Evolutionary conservation across 2,113 vertebrate species (phyloP).

Genomic region (Bubo blakistoni): DNA sequence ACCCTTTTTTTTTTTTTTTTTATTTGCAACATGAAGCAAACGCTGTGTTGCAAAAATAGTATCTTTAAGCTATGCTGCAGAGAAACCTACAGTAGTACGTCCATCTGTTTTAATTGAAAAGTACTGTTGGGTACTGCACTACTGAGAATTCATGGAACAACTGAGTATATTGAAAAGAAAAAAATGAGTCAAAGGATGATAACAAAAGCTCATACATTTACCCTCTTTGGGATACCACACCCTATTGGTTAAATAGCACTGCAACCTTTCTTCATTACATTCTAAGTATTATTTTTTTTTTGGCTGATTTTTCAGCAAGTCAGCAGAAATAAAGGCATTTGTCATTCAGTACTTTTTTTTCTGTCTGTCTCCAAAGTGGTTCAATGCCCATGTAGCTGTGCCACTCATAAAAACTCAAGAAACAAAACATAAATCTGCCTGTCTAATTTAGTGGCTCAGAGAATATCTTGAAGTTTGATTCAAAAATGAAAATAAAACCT

Average conservation of each 20-base stretch:
- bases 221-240: background rate
- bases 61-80: background rate
- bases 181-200: background rate
- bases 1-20: background rate
- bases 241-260: background rate
- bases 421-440: background rate
- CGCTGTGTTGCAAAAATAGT: background rate
- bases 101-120: slow-evolving; percentile 35
- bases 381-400: background rate
- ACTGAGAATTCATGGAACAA: background rate
- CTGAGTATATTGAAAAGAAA: background rate
- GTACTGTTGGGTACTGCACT: background rate
- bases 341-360: background rate
- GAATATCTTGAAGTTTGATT: background rate
- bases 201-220: background rate
- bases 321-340: background rate
- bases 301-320: background rate
- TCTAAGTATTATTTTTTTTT: background rate
- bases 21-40: background rate
- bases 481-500: background rate
- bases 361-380: background rate
- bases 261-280: background rate
- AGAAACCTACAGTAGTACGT: background rate
- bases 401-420: background rate
- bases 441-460: background rate